Base-by-base conservation (phyloP, 2,113 vertebrate genomes). In the Deroptyus accipitrinus region DNA sequence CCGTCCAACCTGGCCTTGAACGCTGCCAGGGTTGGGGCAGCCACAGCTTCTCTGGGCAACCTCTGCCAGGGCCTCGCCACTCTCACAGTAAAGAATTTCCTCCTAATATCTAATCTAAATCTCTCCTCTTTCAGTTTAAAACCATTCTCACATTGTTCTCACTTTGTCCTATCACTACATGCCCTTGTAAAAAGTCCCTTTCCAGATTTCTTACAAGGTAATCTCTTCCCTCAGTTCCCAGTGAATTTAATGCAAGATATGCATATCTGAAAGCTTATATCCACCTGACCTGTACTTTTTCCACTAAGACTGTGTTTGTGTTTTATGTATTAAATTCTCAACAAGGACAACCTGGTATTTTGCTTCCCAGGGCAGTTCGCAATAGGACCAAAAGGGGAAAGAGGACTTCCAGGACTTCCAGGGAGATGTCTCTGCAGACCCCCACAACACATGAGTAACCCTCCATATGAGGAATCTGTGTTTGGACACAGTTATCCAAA, bases 381-480 rank as follows among this genome's bases (percentile, higher is more conserved):
- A 96, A 97, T 98, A 96, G 99, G 99, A 97, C 97, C 98, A 97
- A 99, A 99, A 96, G 99, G 99, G 63, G 98, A 99, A 49, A 98
- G 98, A 96, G 99, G 99, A 88, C 96, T 98, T 91, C 98, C 98
- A 27, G 99, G 99, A 44, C 98, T 97, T 92, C 98, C 99, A 77
- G 99, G 99, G 64, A 98, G 98, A 95, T 99, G 99, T 95, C 97
- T 98, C 86, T 99, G 99, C 90, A 98, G 98, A 95, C 95, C 98
- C 14, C 76, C 93, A 33, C 83, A 97, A 63, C 98, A 97, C 39
- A 88, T 96, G 86, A 99, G 99, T 74, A 98, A 95, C 86, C 98
- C 98, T 11, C 80, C 97, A 3, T 98, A 98, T 37, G 98, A 98
- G 52, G 98, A 99, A 63, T 91, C 98, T 35, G 13, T 96, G 7